These are phyloP conservation scores for Acanthopagrus latus DNA, from an alignment of 2,797 vertebrate species.

Conservation along the genomic window DNA sequence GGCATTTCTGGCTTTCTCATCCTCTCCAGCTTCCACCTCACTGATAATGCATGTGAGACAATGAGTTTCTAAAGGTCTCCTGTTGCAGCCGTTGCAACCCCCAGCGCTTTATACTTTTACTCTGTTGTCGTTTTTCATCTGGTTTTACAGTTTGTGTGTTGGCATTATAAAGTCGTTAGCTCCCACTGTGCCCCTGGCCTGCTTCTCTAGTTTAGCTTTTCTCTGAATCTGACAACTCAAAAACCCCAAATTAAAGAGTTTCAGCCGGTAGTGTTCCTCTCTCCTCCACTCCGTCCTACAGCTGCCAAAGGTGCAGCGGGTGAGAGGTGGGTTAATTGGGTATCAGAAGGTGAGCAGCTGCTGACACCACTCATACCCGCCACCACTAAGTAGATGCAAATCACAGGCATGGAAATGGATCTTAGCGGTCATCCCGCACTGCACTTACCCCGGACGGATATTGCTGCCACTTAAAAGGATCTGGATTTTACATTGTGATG, in stretches of 20 bases:
- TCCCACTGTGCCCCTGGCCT: neutral
- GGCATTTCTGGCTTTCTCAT: constrained; percentile 15
- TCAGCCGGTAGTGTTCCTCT: neutral
- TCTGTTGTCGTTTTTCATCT: constrained; percentile 23
- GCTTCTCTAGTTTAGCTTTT: constrained; percentile 17
- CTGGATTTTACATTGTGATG: constrained; percentile 27
- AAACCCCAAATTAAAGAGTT: constrained; percentile 17
- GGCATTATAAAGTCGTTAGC: constrained; percentile 6
- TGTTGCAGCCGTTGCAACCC: constrained; percentile 15
- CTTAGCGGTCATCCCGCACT: constrained; percentile 44
- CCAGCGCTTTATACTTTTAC: constrained; percentile 6
- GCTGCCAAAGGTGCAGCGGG: constrained; percentile 18
- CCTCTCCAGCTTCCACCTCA: constrained; percentile 8
- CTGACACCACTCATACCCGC: constrained; percentile 52
- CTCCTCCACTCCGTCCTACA: constrained; percentile 1
- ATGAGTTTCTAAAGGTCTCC: constrained; percentile 36
- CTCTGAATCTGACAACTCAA: constrained; percentile 13
- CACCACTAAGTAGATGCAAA: constrained; percentile 71
- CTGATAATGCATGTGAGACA: constrained; percentile 24
- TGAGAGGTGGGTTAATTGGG: constrained; percentile 60
- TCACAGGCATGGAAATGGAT: constrained; percentile 62
- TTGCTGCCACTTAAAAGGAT: constrained; percentile 53
- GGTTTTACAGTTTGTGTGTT: constrained; percentile 10
- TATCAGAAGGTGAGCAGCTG: constrained; percentile 59
- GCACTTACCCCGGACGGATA: constrained; percentile 34